phyloP scores from a whole-genome alignment of 30 jellyfish, hydroid and myxozoan genomes.

The Chrysaora quinquecirrha region DNA sequence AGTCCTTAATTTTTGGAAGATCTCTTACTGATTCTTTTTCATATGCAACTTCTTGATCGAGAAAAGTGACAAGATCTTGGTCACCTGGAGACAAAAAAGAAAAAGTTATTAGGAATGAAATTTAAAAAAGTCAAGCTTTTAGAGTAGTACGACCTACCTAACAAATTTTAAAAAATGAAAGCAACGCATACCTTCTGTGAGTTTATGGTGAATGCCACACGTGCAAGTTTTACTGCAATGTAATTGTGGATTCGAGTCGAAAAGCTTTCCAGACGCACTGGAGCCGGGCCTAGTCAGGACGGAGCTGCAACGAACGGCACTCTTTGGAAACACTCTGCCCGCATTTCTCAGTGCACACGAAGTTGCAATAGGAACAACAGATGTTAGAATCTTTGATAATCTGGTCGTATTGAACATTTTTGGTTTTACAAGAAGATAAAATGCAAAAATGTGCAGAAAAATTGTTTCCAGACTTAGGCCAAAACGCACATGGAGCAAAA shows the following conservation, averaged over 20 bases:
- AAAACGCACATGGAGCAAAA: conserved; percentile 6
- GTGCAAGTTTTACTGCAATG: conserved; percentile 44
- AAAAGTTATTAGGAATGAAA: not conserved
- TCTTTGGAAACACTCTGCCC: not conserved
- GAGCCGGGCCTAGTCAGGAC: conserved; percentile 24
- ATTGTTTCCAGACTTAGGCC: not conserved
- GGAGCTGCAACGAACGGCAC: conserved; percentile 38
- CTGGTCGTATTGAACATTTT: conserved; percentile 36
- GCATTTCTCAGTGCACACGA: conserved; percentile 15
- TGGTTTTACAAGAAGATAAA: not conserved
- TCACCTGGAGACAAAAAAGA: conserved; percentile 63
- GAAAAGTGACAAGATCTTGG: conserved; percentile 74
- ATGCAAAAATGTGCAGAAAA: not conserved
- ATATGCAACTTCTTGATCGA: conserved; percentile 78
- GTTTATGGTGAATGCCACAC: conserved; percentile 55
- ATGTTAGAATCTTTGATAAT: conserved; percentile 15
- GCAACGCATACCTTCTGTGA: conserved; percentile 51
- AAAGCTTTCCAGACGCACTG: conserved; percentile 43
- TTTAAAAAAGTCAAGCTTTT: no score
- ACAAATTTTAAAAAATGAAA: not conserved
- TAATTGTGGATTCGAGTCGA: conserved; percentile 14
- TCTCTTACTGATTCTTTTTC: conserved; percentile 73
- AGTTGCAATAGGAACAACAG: conserved; percentile 20
- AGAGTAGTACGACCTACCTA: no score
- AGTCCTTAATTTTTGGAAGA: conserved; percentile 73